Base-by-base conservation (phyloP, 2,888 invertebrate species). In the Gasteruption jaculator region DNA sequence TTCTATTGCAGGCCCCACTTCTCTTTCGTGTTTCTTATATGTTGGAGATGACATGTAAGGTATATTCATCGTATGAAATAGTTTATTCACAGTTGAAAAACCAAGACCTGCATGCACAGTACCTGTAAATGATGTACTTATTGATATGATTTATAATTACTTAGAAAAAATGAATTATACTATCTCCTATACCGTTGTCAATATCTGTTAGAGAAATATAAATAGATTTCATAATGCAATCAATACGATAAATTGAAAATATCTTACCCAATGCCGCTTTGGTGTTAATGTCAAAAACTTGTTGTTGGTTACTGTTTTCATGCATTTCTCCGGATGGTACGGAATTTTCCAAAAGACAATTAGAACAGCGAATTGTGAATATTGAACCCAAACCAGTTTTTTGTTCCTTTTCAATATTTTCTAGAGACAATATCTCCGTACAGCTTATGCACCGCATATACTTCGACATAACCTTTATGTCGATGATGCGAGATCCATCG, bases 11-110 rank as follows among this genome's bases (percentile, higher is more conserved):
- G 40, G 37, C 24, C 45, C 43, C 11, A 45, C 36, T 38, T 48
- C 43, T 45, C 40, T 43, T 27, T 45, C 48, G 22, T 43, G 35
- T 31, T 22, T 30, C 12, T 45, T 48, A 33, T 34, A 48, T 30
- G 38, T 30, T 11, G 14, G 33, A 5, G 34, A 10, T 16, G 29
- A n/a, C 43, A 48, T 45, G 32, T 34, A 34, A 20, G 43, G 39
- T 10, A 48, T 32, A 25, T 45, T 30, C 34, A 45, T 25, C 5
- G 31, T 35, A 11, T 24, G 30, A 10, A 45, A 27, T 18, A 25
- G 31, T 11, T 45, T 42, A 11, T 38, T 45, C 15, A 48, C 18
- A 6, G 31, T 34, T 4, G 38, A 39, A 41, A 35, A 33, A 8
- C 38, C 47, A 24, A 38, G 15, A 12, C 43, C 44, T 11, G 44